Base-by-base conservation (phyloP, 2,797 vertebrate genomes). In the Menidia menidia region DNA sequence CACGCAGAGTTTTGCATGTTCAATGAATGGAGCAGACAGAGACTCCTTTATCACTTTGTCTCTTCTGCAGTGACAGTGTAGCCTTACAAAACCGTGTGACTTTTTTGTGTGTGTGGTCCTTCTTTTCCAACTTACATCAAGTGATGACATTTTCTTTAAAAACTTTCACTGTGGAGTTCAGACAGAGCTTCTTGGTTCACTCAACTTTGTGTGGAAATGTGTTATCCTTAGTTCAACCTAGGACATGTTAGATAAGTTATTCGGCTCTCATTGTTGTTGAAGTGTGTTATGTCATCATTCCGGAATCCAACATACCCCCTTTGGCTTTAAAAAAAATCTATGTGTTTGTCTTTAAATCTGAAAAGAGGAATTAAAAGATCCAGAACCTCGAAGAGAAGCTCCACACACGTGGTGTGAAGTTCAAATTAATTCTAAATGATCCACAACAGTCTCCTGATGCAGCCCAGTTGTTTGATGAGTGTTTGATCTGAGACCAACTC, bases 1-100 rank as follows among this genome's bases (percentile, higher is more conserved):
- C 77, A 55, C 63, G 73, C 47, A 12, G 60, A 67, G 68, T 75
- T 81, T 77, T 80, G 64, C 51, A 74, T 72, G 62, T 71, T 80
- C 51, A 59, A 63, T 61, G 71, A 76, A 78, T 54, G 16, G 61
- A 61, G 53, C 62, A 60, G 55, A 74, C 53, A 65, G 16, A 50
- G 16, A 53, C 33, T 70, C 47, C 15, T 81, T 81, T 45, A 84
- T 75, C 70, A 59, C 45, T 41, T 18, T 12, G 41, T 48, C 31
- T 50, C n/a, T 60, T 13, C 45, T 35, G 39, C 51, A 66, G 58
- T 54, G 52, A 56, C 67, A 51, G 33, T 4, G 25, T 19, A 7
- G 62, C 7, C 56, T 44, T 51, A 51, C 35, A 7, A 16, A 58
- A 63, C 25, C 16, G n/a, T 51, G 48, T 54, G 65, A 56, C 52